Base-by-base conservation (phyloP, 2,888 invertebrate species). In the Stenichneumon culpator region DNA sequence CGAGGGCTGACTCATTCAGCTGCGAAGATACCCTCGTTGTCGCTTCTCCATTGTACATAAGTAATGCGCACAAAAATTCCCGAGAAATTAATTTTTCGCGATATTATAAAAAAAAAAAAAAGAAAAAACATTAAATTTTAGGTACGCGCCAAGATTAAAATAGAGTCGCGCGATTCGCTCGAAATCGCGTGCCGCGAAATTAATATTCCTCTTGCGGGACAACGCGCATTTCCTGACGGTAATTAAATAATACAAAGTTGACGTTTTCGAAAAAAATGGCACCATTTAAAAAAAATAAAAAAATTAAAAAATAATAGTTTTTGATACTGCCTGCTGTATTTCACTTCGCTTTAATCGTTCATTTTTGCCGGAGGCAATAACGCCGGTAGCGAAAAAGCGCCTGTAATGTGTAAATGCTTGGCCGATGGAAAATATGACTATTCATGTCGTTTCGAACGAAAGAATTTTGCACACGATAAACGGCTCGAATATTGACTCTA, bases 1-100 rank as follows among this genome's bases (percentile, higher is more conserved):
- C n/a, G 70, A 54, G 28, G 14, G 44, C 75, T 72, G 67, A 73
- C 68, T 83, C 82, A 74, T 63, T 67, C 36, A 39, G 32, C 57
- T 68, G 9, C 19, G 5, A 50, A 68, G 39, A 67, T 47, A 50
- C 25, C 32, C 67, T n/a, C 9, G 22, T 28, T 32, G 50, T 63
- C 65, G 28, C 28, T n/a, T 7, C 25, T 57, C 16, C 4, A 16
- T 50, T 82, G 19, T 14, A n/a, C 50, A 25, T 19, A 32, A 32
- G 22, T 19, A 36, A 28, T 50, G 63, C 63, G 32, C 22, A n/a
- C 2, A 75, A 63, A 75, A 47, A 3, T 22, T 22, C 7, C 11
- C 11, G 22, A 3, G 11, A 22, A 57, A 57, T 25, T 11, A 3
- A 57, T 25, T 57, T 57, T 63, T 32, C 16, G 32, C 25, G 6